These are phyloP conservation scores for Polypedilum vanderplanki DNA, from an alignment of 1,140 invertebrate species.

Conservation along the genomic window DNA sequence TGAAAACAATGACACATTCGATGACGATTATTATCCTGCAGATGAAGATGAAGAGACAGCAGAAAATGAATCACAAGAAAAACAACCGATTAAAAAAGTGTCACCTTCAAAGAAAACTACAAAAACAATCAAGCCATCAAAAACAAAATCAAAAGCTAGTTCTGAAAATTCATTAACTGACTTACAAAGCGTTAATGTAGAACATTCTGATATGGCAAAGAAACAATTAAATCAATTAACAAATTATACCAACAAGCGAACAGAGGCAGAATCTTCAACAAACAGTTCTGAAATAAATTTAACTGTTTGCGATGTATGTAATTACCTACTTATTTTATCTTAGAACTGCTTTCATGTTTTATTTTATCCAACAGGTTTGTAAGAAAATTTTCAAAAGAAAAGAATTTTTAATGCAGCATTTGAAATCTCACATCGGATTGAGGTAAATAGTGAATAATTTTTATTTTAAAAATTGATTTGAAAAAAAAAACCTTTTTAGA, in stretches of 20 bases:
- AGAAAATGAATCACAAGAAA: background rate
- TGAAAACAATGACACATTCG: background rate
- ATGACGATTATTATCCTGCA: background rate
- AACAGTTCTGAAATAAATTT: background rate
- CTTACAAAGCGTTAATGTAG: background rate
- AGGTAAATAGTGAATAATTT: background rate
- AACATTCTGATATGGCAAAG: conserved; percentile 18
- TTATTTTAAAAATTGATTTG: background rate
- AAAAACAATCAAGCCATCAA: background rate
- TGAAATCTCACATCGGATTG: conserved; percentile 61
- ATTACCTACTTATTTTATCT: background rate
- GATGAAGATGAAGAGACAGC: background rate
- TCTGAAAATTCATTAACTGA: background rate
- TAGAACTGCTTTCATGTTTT: too few relatives aligned
- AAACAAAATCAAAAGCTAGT: background rate
- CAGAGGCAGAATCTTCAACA: background rate
- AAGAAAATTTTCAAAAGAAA: conserved; percentile 65
- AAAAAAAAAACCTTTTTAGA: conserved; percentile 42
- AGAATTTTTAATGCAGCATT: conserved; percentile 63
- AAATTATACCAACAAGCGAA: background rate
- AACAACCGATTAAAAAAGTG: background rate
- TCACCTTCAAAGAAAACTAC: background rate
- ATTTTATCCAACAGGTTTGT: conserved; percentile 46
- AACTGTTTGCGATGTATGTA: conserved; percentile 4
- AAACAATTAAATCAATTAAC: conserved; percentile 7